Base-by-base conservation (phyloP, 1,140 invertebrate genomes). In the Drosophila tsacasi region DNA sequence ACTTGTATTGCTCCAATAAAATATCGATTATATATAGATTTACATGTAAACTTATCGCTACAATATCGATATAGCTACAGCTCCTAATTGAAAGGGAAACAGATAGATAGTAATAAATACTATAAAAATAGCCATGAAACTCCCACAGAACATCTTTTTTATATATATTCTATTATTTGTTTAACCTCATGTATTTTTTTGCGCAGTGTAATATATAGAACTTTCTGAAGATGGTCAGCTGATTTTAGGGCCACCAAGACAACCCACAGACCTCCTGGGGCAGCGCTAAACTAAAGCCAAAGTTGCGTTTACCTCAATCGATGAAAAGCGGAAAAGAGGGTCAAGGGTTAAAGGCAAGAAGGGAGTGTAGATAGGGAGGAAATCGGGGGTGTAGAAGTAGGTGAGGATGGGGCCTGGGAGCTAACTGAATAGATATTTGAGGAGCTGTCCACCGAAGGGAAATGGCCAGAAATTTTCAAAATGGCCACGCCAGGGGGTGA, bases 401-500 rank as follows among this genome's bases (percentile, higher is more conserved):
- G 13, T 15, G 23, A 25, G 17, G 13, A 15, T 17, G 15, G 23
- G 1, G 7, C 23, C 13, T 15, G 44, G 7, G 1, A 47, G 46
- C 46, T 8, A 54, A 21, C 32, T 55, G 35, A 37, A 57, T 39
- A 17, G 21, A 17, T 39, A 3, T 57, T 57, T 39, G 54, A 57
- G 15, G 54, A 57, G 35, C 54, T 55, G 62, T 68, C 67, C 67
- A 73, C 62, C 23, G 15, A 50, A 32, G 57, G 58, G 58, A 46
- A 49, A 50, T 74, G 55, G 46, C 57, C 69, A 47, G 72, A 78
- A 81, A 57, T 57, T 39, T 85, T 75, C 82, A 85, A 85, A 85
- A 85, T 85, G 82, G 82, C 82, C 68, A 62, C 82, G 50, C 54
- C 60, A 75, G 47, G 17, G 82, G 82, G 68, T 85, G 78, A 76